Evolutionary conservation across 2,113 vertebrate species (phyloP), one percentile per base, ranked within the genome.

Genomic region (Apus apus): DNA sequence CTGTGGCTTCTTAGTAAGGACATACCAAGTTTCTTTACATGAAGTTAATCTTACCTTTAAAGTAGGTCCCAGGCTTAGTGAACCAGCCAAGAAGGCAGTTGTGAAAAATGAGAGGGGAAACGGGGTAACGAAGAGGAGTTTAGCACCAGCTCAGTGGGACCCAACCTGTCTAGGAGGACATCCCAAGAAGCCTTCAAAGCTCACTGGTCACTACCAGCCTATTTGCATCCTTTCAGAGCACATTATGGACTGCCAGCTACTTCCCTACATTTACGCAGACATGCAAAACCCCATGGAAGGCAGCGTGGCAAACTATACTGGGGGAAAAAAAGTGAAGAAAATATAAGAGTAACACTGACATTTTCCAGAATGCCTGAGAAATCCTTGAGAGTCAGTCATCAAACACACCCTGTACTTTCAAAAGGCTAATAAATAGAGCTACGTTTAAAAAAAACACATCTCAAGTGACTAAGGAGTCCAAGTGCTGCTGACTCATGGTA

Each of bases 151-250:
- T 71, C 60, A 45, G 45, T 56, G 70, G 61, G 46, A 90, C 9
- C 6, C 72, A 90, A 4, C 14, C 11, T 80, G 40, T 40, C 56
- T 65, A 93, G 58, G 50, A 71, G 72, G 46, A 46, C n/a, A 66
- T 54, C 38, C 32, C 30, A 51, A 79, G 65, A 81, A 79, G 18
- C 20, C 89, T 84, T 71, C 66, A 84, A 79, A 87, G 40, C 67
- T 85, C 61, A 70, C 5, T 18, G 23, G 77, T 61, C 57, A 74
- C 67, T 1, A 1, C 13, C n/a, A 80, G 61, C 43, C 60, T n/a
- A 74, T 93, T 92, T 92, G 51, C 65, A 88, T 85, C 90, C 76
- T 85, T 64, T 95, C 88, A 95, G 54, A 90, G 64, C 46, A 77
- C 32, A 51, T 80, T 80, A 71, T 18, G n/a, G 43, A 19, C 51